Evolutionary conservation across 2,113 vertebrate species (phyloP).

Genomic region (Lates calcarifer): DNA sequence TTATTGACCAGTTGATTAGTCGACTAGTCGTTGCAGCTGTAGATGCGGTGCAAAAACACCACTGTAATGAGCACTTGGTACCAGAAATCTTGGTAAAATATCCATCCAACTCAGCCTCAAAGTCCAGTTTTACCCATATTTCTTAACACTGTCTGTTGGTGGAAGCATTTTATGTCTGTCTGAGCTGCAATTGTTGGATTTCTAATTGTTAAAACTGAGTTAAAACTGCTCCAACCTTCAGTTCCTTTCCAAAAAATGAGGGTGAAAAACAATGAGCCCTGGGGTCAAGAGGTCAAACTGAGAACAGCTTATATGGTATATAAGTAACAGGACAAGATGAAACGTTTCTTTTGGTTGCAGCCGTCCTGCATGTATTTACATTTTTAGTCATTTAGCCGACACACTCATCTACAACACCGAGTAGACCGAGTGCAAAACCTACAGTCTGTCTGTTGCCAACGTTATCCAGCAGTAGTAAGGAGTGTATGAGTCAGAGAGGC

Average conservation of each 20-base stretch:
- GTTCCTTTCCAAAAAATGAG: too few species aligned
- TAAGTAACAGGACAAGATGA: neutral
- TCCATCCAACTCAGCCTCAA: too few species aligned
- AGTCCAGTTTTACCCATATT: neutral
- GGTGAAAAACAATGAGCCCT: neutral
- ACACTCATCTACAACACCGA: neutral
- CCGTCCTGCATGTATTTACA: neutral
- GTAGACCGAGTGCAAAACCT: neutral
- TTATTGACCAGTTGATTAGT: neutral
- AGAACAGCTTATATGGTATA: neutral
- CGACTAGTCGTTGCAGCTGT: neutral
- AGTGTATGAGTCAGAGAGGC: slow-evolving; percentile 34
- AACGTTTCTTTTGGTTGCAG: neutral
- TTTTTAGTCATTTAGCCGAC: slow-evolving; percentile 11
- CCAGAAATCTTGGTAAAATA: neutral
- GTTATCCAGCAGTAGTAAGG: slow-evolving; percentile 18
- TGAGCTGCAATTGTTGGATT: too few species aligned
- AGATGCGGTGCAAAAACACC: neutral
- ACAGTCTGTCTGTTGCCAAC: slow-evolving; percentile 14
- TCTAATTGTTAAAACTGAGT: neutral
- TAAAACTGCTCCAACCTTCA: too few species aligned
- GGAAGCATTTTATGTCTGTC: neutral
- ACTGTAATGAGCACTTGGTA: too few species aligned
- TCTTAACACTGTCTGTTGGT: neutral
- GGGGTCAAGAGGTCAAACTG: neutral